These are phyloP conservation scores for Calosoma granatense DNA, from an alignment of 1,140 invertebrate species.

Conservation along the genomic window DNA sequence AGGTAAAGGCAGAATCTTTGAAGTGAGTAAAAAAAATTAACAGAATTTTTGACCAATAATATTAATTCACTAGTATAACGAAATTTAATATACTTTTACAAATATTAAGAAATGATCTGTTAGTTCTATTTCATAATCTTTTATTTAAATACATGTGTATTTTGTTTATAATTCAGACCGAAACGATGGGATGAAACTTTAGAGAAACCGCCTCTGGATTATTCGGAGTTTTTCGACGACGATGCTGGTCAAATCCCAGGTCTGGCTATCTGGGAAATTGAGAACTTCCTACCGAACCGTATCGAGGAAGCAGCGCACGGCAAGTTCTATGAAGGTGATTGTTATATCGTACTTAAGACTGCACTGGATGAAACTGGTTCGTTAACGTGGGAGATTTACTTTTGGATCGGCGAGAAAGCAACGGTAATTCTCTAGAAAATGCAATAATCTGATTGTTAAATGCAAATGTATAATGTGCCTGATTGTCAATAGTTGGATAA, in stretches of 20 bases:
- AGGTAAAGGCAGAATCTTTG: constrained; percentile 54
- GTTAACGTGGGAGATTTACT: constrained; percentile 92
- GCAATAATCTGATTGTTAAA: constrained; percentile 9
- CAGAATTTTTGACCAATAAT: too few relatives aligned
- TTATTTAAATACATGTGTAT: constrained; percentile 2
- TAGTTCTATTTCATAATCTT: constrained; percentile 1
- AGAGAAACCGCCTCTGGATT: constrained; percentile 94
- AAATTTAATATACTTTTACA: not conserved
- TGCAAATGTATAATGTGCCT: not conserved
- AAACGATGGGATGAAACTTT: constrained; percentile 89
- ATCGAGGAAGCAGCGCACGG: constrained; percentile 87
- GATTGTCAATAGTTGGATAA: constrained; percentile 80
- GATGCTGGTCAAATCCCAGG: constrained; percentile 88
- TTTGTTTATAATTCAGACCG: constrained; percentile 42
- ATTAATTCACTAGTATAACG: too few relatives aligned
- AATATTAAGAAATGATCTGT: not conserved
- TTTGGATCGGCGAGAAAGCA: constrained; percentile 96
- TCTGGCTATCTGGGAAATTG: constrained; percentile 93
- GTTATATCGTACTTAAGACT: constrained; percentile 96
- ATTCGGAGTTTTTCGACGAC: constrained; percentile 98
- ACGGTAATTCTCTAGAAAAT: constrained; percentile 50
- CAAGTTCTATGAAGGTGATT: constrained; percentile 99
- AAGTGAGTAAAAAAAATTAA: constrained; percentile 40
- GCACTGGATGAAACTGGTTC: constrained; percentile 74
- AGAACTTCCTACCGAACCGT: constrained; percentile 95